phyloP scores from a whole-genome alignment of 2,888 invertebrate genomes.

The Ennomos quercinarius region DNA sequence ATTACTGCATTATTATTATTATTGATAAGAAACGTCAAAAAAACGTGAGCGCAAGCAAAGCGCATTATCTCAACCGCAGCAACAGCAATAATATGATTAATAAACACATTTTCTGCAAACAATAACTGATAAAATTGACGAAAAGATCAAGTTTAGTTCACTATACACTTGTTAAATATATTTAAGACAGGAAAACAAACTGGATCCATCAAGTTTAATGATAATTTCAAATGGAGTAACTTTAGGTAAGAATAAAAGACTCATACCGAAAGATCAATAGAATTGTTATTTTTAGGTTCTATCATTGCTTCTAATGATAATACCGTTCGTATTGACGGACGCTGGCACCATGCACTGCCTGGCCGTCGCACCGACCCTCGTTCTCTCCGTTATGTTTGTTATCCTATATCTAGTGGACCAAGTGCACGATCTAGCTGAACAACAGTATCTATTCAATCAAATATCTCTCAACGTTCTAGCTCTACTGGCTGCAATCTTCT shows the following conservation, averaged over 20 bases:
- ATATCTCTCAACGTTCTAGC: constrained; percentile 55
- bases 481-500: constrained; percentile 48
- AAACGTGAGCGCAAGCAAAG: no score
- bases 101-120: no score
- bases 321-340: constrained; percentile 66
- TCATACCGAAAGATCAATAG: constrained; percentile 46
- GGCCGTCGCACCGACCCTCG: constrained; percentile 70
- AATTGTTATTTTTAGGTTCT: constrained; percentile 78
- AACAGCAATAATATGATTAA: no score
- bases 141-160: no score
- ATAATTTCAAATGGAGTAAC: constrained; percentile 3
- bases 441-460: constrained; percentile 66
- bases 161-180: no score
- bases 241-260: constrained; percentile 32
- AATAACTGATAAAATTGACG: no score
- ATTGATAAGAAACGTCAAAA: no score
- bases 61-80: no score
- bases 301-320: constrained; percentile 74
- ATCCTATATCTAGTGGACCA: constrained; percentile 78
- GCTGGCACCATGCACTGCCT: constrained; percentile 67
- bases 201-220: no score
- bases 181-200: no score
- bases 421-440: constrained; percentile 74
- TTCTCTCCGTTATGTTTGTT: constrained; percentile 72
- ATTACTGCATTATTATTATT: no score